Percentiles rank a stretch among this genome's conserved stretches.
Conservation (phyloP, 1,140 invertebrate genomes). For the Gryon sp. region DNA sequence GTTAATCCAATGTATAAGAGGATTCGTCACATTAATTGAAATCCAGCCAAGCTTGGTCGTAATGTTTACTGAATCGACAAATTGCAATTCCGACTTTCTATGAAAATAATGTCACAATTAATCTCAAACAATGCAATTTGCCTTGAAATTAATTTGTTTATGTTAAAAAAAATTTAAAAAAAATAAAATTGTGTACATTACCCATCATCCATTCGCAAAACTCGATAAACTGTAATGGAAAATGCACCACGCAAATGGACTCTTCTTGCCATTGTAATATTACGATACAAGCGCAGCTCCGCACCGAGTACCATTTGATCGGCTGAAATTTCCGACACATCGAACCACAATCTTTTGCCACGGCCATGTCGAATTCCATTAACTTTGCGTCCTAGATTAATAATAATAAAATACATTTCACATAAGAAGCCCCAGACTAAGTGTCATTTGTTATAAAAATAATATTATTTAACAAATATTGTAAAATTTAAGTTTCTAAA, state of each 20-base stretch:
- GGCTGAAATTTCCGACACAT: conserved; percentile 90
- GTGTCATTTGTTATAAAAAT: no score
- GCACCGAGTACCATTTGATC: conserved; percentile 90
- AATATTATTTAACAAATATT: conserved; percentile 7
- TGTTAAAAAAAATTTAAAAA: not conserved
- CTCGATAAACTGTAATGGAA: conserved; percentile 73
- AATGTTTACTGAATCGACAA: conserved; percentile 83
- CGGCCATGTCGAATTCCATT: conserved; percentile 88
- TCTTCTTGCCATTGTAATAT: conserved; percentile 70
- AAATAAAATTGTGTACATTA: conserved; percentile 54
- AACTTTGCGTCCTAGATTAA: conserved; percentile 69
- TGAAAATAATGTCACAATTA: conserved; percentile 58
- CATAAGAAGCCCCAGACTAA: no score
- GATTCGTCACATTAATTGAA: conserved; percentile 87
- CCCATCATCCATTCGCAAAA: conserved; percentile 72
- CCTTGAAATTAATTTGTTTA: no score
- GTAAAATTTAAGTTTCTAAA: no score
- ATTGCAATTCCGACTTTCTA: conserved; percentile 83
- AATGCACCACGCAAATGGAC: conserved; percentile 60
- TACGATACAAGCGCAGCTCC: conserved; percentile 91
- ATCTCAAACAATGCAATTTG: no score
- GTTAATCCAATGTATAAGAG: conserved; percentile 87
- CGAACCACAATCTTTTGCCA: conserved; percentile 95
- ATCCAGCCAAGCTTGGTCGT: conserved; percentile 87
- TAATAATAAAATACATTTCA: not conserved